A percentile compares a stretch with the other conserved stretches of the same genome.
Evolutionary conservation across 2,797 vertebrate genomes (phyloP).

Genomic region (Parauchenoglanis punctatus): DNA sequence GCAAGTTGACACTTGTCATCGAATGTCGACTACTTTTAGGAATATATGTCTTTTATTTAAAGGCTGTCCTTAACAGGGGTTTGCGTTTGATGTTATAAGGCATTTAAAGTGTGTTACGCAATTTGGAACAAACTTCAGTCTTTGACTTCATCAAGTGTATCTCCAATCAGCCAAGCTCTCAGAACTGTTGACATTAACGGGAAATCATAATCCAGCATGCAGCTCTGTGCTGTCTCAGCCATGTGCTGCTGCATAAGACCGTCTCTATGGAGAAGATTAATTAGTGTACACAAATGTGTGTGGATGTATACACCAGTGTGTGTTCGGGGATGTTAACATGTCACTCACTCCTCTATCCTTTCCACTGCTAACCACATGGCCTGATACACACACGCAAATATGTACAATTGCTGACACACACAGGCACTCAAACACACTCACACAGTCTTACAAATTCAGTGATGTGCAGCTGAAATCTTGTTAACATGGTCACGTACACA

Average conservation of each 20-base stretch:
- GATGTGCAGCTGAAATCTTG: constrained; percentile 33
- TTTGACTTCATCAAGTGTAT: constrained; percentile 57
- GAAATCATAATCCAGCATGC: constrained; percentile 57
- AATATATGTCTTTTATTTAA: neutral
- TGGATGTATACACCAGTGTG: constrained; percentile 64
- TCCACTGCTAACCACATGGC: constrained; percentile 70
- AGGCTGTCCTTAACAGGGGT: constrained; percentile 32
- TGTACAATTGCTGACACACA: constrained; percentile 48
- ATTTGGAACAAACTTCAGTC: constrained; percentile 52
- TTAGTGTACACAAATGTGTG: constrained; percentile 66
- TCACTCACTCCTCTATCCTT: constrained; percentile 58
- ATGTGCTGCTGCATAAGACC: constrained; percentile 52
- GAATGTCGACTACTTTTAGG: neutral
- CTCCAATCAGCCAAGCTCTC: constrained; percentile 55
- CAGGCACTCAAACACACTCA: constrained; percentile 20
- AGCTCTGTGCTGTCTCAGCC: constrained; percentile 45
- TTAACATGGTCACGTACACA: constrained; percentile 37
- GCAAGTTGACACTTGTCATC: no score
- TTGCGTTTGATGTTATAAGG: constrained; percentile 50
- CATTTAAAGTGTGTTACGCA: constrained; percentile 54
- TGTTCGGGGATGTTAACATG: constrained; percentile 66
- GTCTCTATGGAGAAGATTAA: constrained; percentile 57
- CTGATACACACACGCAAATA: constrained; percentile 64
- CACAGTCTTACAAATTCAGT: constrained; percentile 4
- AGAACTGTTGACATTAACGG: constrained; percentile 59